A percentile compares a stretch with the other conserved stretches of the same genome.
Conservation (phyloP, 2,113 vertebrate species). For the Pyxicephalus adspersus region DNA sequence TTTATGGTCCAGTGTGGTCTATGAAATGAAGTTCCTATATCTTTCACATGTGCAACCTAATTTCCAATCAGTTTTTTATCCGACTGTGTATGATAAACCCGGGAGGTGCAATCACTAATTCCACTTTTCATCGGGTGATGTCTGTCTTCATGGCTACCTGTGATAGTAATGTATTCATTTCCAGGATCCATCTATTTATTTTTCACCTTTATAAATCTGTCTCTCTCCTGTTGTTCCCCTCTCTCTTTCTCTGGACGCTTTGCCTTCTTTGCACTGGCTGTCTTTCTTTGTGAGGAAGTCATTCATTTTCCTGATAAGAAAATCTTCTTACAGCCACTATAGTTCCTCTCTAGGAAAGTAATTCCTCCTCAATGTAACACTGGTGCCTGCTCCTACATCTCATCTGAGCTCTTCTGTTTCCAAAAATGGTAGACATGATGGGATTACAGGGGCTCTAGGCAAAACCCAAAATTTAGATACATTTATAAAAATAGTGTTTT, state of each 20-base stretch:
- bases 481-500: too few species aligned
- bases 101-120: conserved; percentile 59
- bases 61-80: conserved; percentile 54
- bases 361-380: conserved; percentile 18
- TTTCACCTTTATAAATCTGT: conserved; percentile 44
- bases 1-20: conserved; percentile 38
- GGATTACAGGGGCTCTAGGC: too few species aligned
- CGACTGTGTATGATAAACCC: conserved; percentile 60
- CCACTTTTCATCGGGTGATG: conserved; percentile 57
- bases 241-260: background rate
- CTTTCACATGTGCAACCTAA: conserved; percentile 50
- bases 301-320: conserved; percentile 53
- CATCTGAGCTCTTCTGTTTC: background rate
- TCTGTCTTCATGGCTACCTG: conserved; percentile 39
- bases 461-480: too few species aligned
- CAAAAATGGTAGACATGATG: background rate
- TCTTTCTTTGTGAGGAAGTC: conserved; percentile 50
- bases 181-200: conserved; percentile 41
- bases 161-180: conserved; percentile 51
- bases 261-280: conserved; percentile 19
- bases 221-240: background rate
- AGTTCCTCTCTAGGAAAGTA: conserved; percentile 25
- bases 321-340: conserved; percentile 33
- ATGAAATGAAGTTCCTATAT: background rate
- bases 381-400: background rate